phyloP scores from a whole-genome alignment of 2,888 invertebrate species.

The Acronicta leporina region DNA sequence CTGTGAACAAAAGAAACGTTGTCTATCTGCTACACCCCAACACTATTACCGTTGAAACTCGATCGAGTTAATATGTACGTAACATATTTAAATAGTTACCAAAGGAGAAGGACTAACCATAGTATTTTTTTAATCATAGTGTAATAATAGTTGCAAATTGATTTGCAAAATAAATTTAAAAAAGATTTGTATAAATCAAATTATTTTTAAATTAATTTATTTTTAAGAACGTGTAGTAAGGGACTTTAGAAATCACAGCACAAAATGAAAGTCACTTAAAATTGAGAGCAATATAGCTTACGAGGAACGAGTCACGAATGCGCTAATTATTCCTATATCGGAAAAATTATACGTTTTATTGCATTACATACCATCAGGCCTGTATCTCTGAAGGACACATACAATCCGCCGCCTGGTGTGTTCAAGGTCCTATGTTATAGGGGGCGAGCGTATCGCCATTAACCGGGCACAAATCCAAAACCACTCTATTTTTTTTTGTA shows the following conservation, averaged over 20 bases:
- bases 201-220: no score
- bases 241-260: constrained; percentile 2
- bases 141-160: no score
- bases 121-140: no score
- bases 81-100: background rate
- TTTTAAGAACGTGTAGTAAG: constrained; percentile 6
- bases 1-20: constrained; percentile 51
- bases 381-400: no score
- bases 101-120: no score
- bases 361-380: no score
- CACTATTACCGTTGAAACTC: constrained; percentile 33
- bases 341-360: constrained; percentile 25
- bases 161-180: no score
- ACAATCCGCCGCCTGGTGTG: no score
- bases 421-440: no score
- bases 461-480: no score
- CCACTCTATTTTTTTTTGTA: accelerated
- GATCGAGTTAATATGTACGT: background rate
- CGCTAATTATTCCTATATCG: constrained; percentile 37
- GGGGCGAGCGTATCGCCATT: no score
- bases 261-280: constrained; percentile 21
- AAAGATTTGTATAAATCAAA: no score
- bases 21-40: constrained; percentile 22
- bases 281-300: constrained; percentile 18
- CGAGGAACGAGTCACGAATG: constrained; percentile 6